Percentiles rank a stretch among this genome's conserved stretches.
These are phyloP conservation scores for Trissolcus basalis DNA, from an alignment of 1,140 invertebrate genomes.

Conservation along the genomic window DNA sequence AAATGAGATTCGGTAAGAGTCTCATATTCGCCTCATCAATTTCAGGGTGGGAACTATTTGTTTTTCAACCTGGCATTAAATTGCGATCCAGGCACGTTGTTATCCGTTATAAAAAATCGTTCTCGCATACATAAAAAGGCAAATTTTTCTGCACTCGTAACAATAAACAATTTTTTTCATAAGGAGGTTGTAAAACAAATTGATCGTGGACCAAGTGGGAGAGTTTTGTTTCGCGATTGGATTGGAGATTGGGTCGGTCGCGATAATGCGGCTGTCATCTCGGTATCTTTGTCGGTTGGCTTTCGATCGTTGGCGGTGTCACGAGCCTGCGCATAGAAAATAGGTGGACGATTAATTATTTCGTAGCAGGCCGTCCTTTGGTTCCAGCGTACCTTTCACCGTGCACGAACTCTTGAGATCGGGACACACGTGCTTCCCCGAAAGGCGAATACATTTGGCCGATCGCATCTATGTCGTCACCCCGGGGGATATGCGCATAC, in stretches of 20 bases:
- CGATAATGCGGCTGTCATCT: conserved; percentile 55
- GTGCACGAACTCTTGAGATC: conserved; percentile 53
- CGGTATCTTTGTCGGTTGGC: conserved; percentile 31
- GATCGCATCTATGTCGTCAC: conserved; percentile 49
- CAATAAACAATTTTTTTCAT: no score
- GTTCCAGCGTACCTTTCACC: conserved; percentile 56
- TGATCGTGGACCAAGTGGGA: no score
- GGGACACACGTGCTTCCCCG: conserved; percentile 55
- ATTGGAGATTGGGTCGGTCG: conserved; percentile 35
- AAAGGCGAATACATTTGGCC: conserved; percentile 55
- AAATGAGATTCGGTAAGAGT: no score
- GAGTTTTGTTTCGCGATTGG: conserved; percentile 13
- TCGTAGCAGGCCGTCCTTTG: conserved; percentile 52
- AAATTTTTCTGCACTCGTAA: no score
- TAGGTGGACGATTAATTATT: conserved; percentile 60
- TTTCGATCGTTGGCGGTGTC: conserved; percentile 40
- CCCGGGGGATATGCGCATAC: conserved; percentile 46
- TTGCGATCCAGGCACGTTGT: no score
- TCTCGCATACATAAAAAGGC: no score
- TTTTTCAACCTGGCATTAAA: no score
- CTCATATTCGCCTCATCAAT: no score
- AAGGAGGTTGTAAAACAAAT: no score
- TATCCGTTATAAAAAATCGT: no score
- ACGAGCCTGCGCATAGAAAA: conserved; percentile 58
- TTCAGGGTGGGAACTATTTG: no score